Percentiles rank a stretch among this genome's conserved stretches.
These are phyloP conservation scores for Mimas tiliae DNA, from an alignment of 2,888 invertebrate genomes.

Conservation along the genomic window DNA sequence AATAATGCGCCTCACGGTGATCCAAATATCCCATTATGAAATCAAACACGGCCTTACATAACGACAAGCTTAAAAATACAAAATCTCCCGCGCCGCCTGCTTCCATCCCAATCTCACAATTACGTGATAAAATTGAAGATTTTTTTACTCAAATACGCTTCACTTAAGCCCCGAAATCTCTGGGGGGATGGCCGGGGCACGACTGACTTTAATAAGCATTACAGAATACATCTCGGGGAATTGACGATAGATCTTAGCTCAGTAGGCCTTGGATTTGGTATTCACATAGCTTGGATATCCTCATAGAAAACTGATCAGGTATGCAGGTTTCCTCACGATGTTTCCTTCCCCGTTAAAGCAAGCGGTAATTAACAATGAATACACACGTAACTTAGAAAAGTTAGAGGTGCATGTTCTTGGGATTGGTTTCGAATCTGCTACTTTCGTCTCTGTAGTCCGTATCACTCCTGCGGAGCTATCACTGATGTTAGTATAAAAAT, in stretches of 20 bases:
- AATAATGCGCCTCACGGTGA: slow-evolving; percentile 4
- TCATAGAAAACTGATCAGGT: no score
- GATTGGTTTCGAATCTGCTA: no score
- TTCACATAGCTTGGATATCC: no score
- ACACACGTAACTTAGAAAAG: no score
- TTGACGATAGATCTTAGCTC: slow-evolving; percentile 32
- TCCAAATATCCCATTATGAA: slow-evolving; percentile 23
- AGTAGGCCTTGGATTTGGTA: not conserved
- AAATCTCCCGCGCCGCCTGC: slow-evolving; percentile 37
- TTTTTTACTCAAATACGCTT: slow-evolving; percentile 66
- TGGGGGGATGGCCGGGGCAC: slow-evolving; percentile 44
- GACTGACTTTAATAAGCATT: slow-evolving; percentile 51
- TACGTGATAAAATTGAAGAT: slow-evolving; percentile 68
- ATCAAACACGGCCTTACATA: slow-evolving; percentile 27
- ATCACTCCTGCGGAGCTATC: no score
- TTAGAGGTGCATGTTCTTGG: no score
- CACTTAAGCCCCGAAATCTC: slow-evolving; percentile 60
- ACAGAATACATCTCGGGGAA: slow-evolving; percentile 49
- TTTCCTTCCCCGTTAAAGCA: no score
- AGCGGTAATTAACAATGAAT: no score
- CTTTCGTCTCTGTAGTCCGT: no score
- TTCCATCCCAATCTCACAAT: slow-evolving; percentile 55
- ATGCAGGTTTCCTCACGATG: no score
- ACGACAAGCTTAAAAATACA: slow-evolving; percentile 35
- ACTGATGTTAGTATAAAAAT: no score